phyloP scores from a whole-genome alignment of 2,888 invertebrate genomes.

The Alviniconcha strummeri region DNA sequence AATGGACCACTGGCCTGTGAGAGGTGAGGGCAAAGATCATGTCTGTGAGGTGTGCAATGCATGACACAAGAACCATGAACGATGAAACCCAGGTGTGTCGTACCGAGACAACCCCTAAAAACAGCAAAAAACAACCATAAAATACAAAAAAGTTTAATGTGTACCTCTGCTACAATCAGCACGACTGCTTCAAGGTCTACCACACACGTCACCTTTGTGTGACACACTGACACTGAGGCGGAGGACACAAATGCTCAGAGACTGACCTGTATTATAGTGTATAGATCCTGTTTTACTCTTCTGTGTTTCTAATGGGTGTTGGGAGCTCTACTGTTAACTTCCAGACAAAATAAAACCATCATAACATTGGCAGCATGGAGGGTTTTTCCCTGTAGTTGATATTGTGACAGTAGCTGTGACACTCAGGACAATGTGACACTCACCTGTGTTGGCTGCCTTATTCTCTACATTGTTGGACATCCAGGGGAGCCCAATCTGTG shows the following conservation, averaged over 20 bases:
- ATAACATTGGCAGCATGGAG: too few relatives aligned
- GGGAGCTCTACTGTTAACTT: too few relatives aligned
- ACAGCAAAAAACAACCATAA: conserved; percentile 2
- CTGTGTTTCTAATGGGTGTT: too few relatives aligned
- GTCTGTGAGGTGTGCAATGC: not conserved
- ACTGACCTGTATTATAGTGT: too few relatives aligned
- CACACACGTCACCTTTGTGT: not conserved
- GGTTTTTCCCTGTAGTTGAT: too few relatives aligned
- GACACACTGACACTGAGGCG: not conserved
- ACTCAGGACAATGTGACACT: too few relatives aligned
- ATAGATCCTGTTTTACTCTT: too few relatives aligned
- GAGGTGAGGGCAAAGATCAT: not conserved
- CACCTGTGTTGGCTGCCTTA: too few relatives aligned
- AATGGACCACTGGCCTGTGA: not conserved
- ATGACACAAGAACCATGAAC: not conserved
- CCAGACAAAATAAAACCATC: too few relatives aligned
- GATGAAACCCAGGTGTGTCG: not conserved
- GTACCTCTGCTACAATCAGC: conserved; percentile 8
- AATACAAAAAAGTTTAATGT: conserved; percentile 5
- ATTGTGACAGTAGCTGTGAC: too few relatives aligned
- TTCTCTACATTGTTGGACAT: too few relatives aligned
- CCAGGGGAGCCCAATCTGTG: too few relatives aligned
- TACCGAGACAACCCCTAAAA: not conserved
- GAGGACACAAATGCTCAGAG: not conserved
- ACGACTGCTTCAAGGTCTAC: conserved; percentile 1